Conservation (phyloP, 1,140 invertebrate genomes). For the Thaumatotibia leucotreta region DNA sequence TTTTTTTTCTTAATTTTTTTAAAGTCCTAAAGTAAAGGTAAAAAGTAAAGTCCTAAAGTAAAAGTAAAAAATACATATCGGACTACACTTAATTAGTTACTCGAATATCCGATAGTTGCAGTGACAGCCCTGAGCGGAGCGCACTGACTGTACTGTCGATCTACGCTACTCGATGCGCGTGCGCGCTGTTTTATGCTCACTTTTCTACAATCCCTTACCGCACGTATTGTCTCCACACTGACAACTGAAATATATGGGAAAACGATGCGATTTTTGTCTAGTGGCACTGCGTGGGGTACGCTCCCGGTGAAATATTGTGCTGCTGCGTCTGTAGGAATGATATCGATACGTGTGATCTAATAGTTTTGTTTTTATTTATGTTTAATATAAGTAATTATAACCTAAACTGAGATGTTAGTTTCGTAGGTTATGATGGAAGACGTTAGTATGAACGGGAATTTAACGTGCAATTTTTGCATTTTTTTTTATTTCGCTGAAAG, state of each 20-base stretch:
- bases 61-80: no score
- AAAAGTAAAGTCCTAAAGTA: no score
- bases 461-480: no score
- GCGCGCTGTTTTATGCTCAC: conserved; percentile 61
- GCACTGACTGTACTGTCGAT: conserved; percentile 25
- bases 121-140: neutral
- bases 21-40: no score
- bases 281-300: conserved; percentile 58
- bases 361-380: conserved; percentile 1
- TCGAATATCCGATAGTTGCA: no score
- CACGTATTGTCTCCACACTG: conserved; percentile 48
- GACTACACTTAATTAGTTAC: no score
- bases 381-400: neutral
- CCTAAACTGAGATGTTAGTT: neutral
- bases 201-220: conserved; percentile 64
- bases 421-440: no score
- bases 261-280: conserved; percentile 66
- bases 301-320: conserved; percentile 16
- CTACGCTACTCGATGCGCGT: conserved; percentile 51
- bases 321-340: neutral
- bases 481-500: no score
- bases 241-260: conserved; percentile 58
- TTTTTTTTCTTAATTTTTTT: no score
- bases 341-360: conserved; percentile 8
- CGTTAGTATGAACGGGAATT: no score